These are phyloP conservation scores for Drosophila fulvimacula DNA, from an alignment of 2,888 invertebrate species.

Conservation along the genomic window DNA sequence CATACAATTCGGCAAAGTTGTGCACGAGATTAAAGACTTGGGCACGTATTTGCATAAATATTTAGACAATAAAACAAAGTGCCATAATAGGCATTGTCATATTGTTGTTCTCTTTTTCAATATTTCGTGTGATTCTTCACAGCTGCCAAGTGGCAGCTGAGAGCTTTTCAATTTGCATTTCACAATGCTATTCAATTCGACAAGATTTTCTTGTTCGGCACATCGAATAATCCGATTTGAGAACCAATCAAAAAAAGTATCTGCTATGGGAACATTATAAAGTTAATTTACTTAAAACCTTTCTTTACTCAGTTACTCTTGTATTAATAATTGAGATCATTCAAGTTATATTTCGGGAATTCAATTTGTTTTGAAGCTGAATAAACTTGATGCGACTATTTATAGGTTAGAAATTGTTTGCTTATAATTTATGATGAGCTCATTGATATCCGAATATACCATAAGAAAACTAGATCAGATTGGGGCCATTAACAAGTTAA, in stretches of 20 bases:
- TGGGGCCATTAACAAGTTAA: no score
- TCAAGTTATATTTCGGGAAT: neutral
- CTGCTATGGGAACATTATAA: neutral
- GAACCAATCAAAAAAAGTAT: neutral
- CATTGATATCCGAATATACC: no score
- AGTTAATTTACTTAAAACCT: neutral
- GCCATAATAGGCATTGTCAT: slow-evolving; percentile 44
- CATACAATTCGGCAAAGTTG: slow-evolving; percentile 61
- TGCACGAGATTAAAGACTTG: slow-evolving; percentile 70
- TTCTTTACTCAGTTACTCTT: neutral
- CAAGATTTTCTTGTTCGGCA: slow-evolving; percentile 31
- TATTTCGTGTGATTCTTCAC: slow-evolving; percentile 55
- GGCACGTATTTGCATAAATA: slow-evolving; percentile 77
- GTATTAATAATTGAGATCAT: neutral
- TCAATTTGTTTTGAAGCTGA: neutral
- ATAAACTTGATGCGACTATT: neutral
- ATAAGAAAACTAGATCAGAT: no score
- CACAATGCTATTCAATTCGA: slow-evolving; percentile 50
- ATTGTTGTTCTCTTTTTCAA: slow-evolving; percentile 10
- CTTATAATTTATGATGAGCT: neutral
- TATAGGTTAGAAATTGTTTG: neutral
- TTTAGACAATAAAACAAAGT: slow-evolving; percentile 58
- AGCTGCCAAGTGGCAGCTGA: slow-evolving; percentile 56
- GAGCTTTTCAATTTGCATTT: slow-evolving; percentile 61
- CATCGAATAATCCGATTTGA: slow-evolving; percentile 15